Base-by-base conservation (phyloP, 2,888 invertebrate species). In the Sesamia inferens region DNA sequence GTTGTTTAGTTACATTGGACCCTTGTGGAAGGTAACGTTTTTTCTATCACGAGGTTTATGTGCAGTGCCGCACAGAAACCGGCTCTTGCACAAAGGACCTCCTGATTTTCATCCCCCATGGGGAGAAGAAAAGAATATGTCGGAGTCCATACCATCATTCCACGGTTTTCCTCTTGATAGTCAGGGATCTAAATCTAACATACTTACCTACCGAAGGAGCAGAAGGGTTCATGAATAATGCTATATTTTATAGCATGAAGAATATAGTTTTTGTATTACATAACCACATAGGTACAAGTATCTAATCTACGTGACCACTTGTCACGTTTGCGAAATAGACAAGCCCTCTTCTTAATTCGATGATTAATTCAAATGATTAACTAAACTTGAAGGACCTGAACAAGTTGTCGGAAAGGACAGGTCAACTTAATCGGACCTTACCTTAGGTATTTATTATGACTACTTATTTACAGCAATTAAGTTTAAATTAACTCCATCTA, bases 341-440 rank as follows among this genome's bases (percentile, higher is more conserved):
- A 79, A 74, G 69, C 70, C 42, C 14, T 73, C 75, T 82, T 67
- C 44, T 61, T 31, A 78, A 68, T 72, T 73, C 54, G 59, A 81
- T 72, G 71, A 77, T 68, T 76, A 47, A 64, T 65, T 74, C 63
- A 63, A 69, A 54, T 66, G 39, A 64, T 51, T 4, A 47, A 31
- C 54, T 63, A 58, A 82, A 78, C 70, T 64, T 82, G 62, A 58
- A 14, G 39, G 14, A n/a, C 19, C 51, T 54, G 57, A 80, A 65
- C 71, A 67, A 71, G 72, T 71, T 76, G 22, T 31, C 39, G 11
- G 22, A 24, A 39, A 55, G 57, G 48, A 82, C 71, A 72, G 55
- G 64, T 69, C 71, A 22, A 59, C 67, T 48, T 55, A 66, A 65
- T 78, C 68, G 73, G 57, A 31, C n/a, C 10, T 48, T 47, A 31